Percentiles rank a stretch among this genome's conserved stretches.
phyloP scores from a whole-genome alignment of 2,888 invertebrate genomes.

The Parthenolecanium corni region DNA sequence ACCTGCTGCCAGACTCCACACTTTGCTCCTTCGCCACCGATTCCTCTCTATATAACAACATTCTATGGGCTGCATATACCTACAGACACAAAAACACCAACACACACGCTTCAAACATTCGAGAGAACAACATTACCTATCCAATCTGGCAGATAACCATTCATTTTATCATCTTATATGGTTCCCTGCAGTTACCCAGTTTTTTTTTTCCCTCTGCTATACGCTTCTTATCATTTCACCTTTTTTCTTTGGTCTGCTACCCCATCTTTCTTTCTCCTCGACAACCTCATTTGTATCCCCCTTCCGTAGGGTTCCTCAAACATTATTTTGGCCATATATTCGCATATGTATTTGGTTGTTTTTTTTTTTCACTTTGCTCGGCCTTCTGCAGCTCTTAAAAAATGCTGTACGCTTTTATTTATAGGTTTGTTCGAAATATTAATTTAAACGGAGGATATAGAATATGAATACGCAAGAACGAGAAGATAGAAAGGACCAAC shows the following conservation, averaged over 20 bases:
- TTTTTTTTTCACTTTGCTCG: too few species aligned
- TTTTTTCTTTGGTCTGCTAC: background rate
- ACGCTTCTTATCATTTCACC: background rate
- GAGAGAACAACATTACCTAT: conserved; percentile 9
- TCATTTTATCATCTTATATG: conserved; percentile 3
- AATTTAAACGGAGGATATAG: too few species aligned
- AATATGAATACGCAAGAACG: too few species aligned
- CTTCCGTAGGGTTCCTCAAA: too few species aligned
- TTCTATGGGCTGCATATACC: background rate
- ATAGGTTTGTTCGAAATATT: too few species aligned
- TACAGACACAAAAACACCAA: background rate
- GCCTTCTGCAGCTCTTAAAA: background rate
- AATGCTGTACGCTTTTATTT: background rate
- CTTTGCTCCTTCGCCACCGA: too few species aligned
- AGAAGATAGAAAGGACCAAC: too few species aligned
- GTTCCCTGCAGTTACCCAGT: background rate
- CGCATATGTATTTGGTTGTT: too few species aligned
- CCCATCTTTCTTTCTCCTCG: background rate
- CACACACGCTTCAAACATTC: background rate
- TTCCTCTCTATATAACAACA: background rate
- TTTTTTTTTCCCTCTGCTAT: too few species aligned
- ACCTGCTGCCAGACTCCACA: conserved; percentile 25
- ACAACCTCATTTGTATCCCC: background rate
- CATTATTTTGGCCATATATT: too few species aligned
- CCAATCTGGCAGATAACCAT: conserved; percentile 9